Evolutionary conservation across 2,888 invertebrate species (phyloP), one percentile per base, ranked within the genome.

Genomic region (Hirtodrosophila confusa): DNA sequence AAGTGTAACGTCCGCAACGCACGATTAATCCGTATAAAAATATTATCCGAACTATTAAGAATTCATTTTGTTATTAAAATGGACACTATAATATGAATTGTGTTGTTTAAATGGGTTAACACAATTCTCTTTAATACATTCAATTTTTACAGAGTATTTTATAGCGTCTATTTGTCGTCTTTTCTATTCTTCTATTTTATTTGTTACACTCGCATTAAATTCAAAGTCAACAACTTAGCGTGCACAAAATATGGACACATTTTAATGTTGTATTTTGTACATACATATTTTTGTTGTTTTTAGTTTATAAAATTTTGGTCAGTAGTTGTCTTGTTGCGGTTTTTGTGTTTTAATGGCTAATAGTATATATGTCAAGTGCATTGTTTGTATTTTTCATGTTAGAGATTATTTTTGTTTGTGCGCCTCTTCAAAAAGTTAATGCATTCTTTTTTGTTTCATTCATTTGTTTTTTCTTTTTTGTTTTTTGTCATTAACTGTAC

Each of bases 161-260:
- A 8, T 23, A 50, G 48, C 8, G 5, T 17, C 29, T 24, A 2
- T 31, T 47, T 24, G 0, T 3, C 0, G 4, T 36, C 10, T 23
- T 48, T 63, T 57, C 4, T 31, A 35, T 54, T 23, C 50, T 17
- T 24, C 33, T 55, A 63, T 35, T 24, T 53, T 17, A 17, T 49
- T 68, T 60, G 33, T 50, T 60, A 50, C 44, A 60, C n/a, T 36
- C 23, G 50, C 47, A 44, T 27, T 39, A 17, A 73, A 62, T 62
- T 86, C 88, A 84, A 86, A 86, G 86, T 88, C 80, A 88, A 84
- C 85, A 61, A 68, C 69, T 70, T 83, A 74, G 64, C 65, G 68
- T 68, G 63, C 50, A 45, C 50, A 82, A 87, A 82, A 79, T 79
- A 57, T 78, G 45, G 50, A 37, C 41, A 78, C 44, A 69, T 48